phyloP scores from a whole-genome alignment of 2,113 vertebrate genomes.

The Ceyx margarethae region DNA sequence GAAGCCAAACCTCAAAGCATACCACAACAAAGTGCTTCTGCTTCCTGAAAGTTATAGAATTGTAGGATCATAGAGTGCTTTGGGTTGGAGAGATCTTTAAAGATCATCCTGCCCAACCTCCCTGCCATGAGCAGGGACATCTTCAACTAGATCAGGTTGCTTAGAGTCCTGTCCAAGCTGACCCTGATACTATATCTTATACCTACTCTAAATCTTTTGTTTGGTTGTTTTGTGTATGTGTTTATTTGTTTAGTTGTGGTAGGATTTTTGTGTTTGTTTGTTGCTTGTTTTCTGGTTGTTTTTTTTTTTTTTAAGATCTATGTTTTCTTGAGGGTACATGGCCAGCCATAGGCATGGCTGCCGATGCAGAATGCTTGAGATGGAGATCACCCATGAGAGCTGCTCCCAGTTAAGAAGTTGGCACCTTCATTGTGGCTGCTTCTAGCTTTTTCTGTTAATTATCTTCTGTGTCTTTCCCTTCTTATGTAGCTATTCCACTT shows the following conservation, averaged over 20 bases:
- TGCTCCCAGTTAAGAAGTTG: not conserved
- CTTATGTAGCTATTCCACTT: not conserved
- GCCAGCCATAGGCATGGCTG: not conserved
- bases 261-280: too few species aligned
- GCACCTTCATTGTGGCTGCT: not conserved
- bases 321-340: not conserved
- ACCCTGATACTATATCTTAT: not conserved
- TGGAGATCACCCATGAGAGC: fast-evolving
- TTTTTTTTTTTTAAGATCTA: not conserved
- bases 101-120: not conserved
- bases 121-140: not conserved
- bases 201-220: not conserved
- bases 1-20: not conserved
- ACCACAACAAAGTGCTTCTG: not conserved
- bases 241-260: too few species aligned
- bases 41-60: not conserved
- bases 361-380: not conserved
- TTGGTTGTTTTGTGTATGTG: too few species aligned
- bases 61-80: not conserved
- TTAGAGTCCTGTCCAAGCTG: not conserved
- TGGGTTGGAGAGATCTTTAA: not conserved
- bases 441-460: not conserved
- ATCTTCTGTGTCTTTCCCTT: not conserved
- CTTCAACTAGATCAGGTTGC: not conserved
- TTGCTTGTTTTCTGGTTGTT: too few species aligned